Conservation (phyloP, 2,888 invertebrate genomes). For the Hetaerina titia region DNA sequence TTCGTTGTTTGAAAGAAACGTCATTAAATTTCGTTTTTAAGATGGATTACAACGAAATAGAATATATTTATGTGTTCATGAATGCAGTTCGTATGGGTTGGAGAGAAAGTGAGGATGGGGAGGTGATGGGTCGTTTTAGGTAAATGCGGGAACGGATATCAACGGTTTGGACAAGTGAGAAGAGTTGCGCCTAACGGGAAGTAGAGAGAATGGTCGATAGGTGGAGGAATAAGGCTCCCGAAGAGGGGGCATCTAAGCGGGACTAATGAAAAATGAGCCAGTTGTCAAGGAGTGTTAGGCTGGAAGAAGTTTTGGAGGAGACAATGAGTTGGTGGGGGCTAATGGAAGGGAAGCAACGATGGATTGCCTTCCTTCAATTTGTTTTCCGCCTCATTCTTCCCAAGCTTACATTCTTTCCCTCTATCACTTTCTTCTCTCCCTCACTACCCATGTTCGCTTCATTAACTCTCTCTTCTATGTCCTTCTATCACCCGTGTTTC, state of each 20-base stretch:
- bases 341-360: slow-evolving; percentile 62
- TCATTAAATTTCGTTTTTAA: no score
- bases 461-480: not conserved
- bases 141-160: not conserved
- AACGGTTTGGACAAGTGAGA: not conserved
- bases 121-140: not conserved
- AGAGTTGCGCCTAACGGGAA: not conserved
- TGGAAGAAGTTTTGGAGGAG: slow-evolving; percentile 57
- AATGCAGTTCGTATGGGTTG: no score
- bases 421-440: not conserved
- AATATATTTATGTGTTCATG: no score
- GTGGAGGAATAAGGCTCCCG: not conserved
- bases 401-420: not conserved
- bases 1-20: no score
- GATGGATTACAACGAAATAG: no score
- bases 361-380: slow-evolving; percentile 57
- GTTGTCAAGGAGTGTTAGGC: slow-evolving; percentile 52
- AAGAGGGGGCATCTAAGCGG: not conserved
- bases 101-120: not conserved
- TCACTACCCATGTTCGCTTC: not conserved
- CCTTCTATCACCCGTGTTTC: not conserved
- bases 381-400: not conserved
- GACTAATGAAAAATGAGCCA: slow-evolving; percentile 59
- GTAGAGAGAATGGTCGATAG: not conserved
- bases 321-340: slow-evolving; percentile 57